A percentile compares a stretch with the other conserved stretches of the same genome.
These are phyloP conservation scores for Archilochus colubris DNA, from an alignment of 2,113 vertebrate species.

Conservation along the genomic window DNA sequence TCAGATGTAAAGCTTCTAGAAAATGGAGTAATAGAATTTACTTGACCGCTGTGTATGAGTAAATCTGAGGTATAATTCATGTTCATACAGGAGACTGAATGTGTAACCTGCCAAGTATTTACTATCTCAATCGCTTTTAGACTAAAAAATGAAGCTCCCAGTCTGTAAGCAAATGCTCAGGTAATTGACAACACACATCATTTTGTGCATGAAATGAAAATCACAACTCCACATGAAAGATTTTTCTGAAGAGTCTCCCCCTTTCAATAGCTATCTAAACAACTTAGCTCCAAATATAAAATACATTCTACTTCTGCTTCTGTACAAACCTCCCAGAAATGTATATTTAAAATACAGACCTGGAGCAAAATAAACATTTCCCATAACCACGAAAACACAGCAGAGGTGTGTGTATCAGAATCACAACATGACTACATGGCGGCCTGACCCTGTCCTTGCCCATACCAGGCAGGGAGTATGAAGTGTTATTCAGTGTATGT, in stretches of 20 bases:
- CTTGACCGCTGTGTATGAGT: neutral
- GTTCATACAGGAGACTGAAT: neutral
- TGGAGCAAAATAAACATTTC: neutral
- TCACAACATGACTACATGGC: neutral
- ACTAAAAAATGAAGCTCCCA: neutral
- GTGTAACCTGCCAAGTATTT: neutral
- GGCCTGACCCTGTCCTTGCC: neutral
- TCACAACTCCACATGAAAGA: neutral
- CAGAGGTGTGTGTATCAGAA: neutral
- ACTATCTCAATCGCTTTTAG: neutral
- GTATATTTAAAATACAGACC: neutral
- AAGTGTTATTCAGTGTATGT: neutral
- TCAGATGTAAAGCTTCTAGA: neutral
- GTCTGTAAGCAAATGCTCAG: neutral
- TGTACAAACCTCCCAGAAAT: neutral
- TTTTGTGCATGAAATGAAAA: conserved; percentile 8
- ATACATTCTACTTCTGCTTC: neutral
- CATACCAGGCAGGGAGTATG: neutral
- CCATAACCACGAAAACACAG: neutral
- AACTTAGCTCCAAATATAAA: neutral
- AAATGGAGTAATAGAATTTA: neutral
- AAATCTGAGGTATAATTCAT: neutral
- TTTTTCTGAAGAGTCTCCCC: neutral
- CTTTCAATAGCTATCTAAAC: neutral
- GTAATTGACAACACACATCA: conserved; percentile 25